phyloP scores from a whole-genome alignment of 2,888 invertebrate genomes.

The Candidula unifasciata region DNA sequence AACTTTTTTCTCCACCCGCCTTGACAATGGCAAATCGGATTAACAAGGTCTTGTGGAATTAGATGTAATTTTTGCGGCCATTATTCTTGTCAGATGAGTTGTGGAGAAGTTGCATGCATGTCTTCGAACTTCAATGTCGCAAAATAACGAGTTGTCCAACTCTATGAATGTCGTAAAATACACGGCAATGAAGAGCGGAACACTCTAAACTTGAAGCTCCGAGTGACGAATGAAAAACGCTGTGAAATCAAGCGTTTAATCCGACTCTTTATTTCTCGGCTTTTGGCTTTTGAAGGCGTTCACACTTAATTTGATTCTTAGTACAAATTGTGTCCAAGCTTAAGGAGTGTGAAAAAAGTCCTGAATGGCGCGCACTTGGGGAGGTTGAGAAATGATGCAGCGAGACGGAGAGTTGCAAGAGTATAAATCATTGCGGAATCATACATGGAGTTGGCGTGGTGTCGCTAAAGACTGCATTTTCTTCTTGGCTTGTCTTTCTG shows the following conservation, averaged over 20 bases:
- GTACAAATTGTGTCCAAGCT: not conserved
- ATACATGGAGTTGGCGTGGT: too few species aligned
- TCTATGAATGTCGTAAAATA: conserved; percentile 13
- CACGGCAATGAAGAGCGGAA: not conserved
- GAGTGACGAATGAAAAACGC: conserved; percentile 31
- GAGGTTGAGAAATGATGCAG: conserved; percentile 4
- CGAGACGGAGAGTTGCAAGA: not conserved
- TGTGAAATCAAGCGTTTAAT: conserved; percentile 45
- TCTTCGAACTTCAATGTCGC: not conserved
- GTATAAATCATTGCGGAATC: not conserved
- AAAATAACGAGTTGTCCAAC: conserved; percentile 5
- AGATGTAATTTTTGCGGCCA: conserved; percentile 24
- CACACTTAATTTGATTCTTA: conserved; percentile 21
- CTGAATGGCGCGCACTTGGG: not conserved
- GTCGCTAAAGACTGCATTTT: too few species aligned
- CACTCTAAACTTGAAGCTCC: not conserved
- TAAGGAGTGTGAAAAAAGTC: not conserved
- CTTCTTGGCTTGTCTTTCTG: too few species aligned
- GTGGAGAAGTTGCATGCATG: not conserved
- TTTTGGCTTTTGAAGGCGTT: conserved; percentile 31
- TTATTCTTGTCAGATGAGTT: not conserved
- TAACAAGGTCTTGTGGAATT: not conserved
- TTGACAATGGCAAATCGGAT: conserved; percentile 6
- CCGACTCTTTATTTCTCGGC: conserved; percentile 10
- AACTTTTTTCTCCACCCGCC: not conserved